A percentile compares a stretch with the other conserved stretches of the same genome.
These are phyloP conservation scores for Bruchidius siliquastri DNA, from an alignment of 2,888 invertebrate genomes.

Conservation along the genomic window DNA sequence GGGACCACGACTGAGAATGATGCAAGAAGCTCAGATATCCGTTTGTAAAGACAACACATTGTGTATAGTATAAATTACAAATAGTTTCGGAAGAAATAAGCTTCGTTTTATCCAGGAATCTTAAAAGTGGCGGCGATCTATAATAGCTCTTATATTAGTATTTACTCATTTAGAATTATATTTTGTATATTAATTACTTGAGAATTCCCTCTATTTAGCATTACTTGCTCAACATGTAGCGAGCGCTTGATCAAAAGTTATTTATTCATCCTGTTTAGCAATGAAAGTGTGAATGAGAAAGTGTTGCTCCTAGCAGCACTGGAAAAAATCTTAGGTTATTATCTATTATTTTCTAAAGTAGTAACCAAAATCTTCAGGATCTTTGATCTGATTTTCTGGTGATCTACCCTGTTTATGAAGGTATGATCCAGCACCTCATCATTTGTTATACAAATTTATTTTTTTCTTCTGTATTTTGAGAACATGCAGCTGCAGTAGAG, in stretches of 20 bases:
- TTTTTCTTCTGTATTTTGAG: neutral
- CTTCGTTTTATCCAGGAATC: constrained; percentile 2
- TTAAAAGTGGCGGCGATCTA: constrained; percentile 24
- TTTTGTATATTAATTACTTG: constrained; percentile 1
- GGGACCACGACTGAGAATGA: constrained; percentile 80
- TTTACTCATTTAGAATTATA: neutral
- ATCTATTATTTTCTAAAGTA: too few species aligned
- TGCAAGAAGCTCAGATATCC: constrained; percentile 76
- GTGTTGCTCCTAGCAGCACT: too few species aligned
- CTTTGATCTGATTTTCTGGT: too few species aligned
- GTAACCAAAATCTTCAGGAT: too few species aligned
- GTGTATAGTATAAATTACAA: constrained; percentile 51
- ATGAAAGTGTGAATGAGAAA: too few species aligned
- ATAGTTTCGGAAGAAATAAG: neutral
- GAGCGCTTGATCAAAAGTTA: too few species aligned
- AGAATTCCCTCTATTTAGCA: too few species aligned
- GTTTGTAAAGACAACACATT: constrained; percentile 60
- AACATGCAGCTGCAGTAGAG: neutral
- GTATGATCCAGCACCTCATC: neutral
- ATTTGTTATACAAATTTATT: neutral
- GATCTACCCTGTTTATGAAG: too few species aligned
- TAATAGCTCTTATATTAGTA: neutral
- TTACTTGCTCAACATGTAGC: too few species aligned
- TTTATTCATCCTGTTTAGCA: too few species aligned
- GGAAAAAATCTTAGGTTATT: too few species aligned